Conservation (phyloP, 2,113 vertebrate genomes). For the Percopsis transmontana region DNA sequence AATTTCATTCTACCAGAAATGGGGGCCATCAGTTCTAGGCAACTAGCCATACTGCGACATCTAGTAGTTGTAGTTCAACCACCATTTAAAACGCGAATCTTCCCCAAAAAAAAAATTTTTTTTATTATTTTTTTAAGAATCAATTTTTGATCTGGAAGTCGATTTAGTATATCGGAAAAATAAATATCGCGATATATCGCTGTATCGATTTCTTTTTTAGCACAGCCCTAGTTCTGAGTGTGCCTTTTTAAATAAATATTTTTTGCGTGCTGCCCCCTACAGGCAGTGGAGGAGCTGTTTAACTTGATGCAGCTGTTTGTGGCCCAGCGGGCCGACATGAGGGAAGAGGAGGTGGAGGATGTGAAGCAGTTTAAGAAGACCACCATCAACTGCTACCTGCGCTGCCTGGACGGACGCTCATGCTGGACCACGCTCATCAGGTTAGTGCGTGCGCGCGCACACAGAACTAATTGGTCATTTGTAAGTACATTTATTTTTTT, state of each 20-base stretch:
- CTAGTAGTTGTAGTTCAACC: no score
- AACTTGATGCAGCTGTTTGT: conserved; percentile 99
- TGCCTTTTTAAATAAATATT: not conserved
- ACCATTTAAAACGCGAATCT: no score
- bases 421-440: conserved; percentile 99
- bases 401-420: conserved; percentile 97
- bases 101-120: no score
- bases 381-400: conserved; percentile 98
- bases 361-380: conserved; percentile 99
- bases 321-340: conserved; percentile 95
- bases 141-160: no score
- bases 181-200: no score
- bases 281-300: conserved; percentile 98
- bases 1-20: no score
- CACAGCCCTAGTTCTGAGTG: no score
- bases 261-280: conserved; percentile 38
- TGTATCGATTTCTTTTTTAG: no score
- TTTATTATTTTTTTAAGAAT: no score
- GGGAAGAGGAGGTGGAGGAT: conserved; percentile 94
- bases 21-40: no score
- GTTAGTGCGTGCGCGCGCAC: conserved; percentile 56
- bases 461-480: not conserved
- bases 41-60: no score
- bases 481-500: not conserved
- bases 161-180: no score